Evolutionary conservation across 2,797 vertebrate genomes (phyloP).

Genomic region (Characodon lateralis): DNA sequence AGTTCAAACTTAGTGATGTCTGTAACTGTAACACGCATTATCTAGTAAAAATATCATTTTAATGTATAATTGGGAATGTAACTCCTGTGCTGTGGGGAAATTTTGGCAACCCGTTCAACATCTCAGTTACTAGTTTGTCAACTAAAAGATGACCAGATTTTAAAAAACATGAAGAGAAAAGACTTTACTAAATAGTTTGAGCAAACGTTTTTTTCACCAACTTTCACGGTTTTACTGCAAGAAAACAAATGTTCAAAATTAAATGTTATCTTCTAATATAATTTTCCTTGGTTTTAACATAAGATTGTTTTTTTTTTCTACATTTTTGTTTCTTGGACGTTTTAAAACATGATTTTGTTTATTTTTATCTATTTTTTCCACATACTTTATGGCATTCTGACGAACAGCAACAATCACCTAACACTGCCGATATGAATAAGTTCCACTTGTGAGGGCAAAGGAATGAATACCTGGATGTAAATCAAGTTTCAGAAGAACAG

Average conservation of each 20-base stretch:
- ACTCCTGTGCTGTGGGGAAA: neutral
- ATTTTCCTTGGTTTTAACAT: neutral
- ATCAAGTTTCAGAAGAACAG: neutral
- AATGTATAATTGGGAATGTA: neutral
- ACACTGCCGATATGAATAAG: neutral
- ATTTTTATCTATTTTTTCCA: too few species aligned
- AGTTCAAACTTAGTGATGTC: neutral
- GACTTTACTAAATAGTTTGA: neutral
- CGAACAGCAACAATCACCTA: neutral
- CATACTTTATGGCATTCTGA: neutral
- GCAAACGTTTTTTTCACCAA: neutral
- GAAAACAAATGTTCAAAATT: neutral
- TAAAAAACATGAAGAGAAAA: too few species aligned
- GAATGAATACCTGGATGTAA: neutral
- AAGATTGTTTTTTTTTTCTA: neutral
- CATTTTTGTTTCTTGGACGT: neutral
- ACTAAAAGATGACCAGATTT: neutral
- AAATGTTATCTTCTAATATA: neutral
- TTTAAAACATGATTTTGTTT: neutral
- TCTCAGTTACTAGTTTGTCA: neutral
- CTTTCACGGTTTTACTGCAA: neutral
- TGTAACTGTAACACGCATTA: neutral
- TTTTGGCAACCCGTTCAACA: neutral
- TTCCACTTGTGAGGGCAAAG: neutral
- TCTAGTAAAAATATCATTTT: neutral